phyloP scores from a whole-genome alignment of 2,888 invertebrate species.

The Amphipyra berbera region DNA sequence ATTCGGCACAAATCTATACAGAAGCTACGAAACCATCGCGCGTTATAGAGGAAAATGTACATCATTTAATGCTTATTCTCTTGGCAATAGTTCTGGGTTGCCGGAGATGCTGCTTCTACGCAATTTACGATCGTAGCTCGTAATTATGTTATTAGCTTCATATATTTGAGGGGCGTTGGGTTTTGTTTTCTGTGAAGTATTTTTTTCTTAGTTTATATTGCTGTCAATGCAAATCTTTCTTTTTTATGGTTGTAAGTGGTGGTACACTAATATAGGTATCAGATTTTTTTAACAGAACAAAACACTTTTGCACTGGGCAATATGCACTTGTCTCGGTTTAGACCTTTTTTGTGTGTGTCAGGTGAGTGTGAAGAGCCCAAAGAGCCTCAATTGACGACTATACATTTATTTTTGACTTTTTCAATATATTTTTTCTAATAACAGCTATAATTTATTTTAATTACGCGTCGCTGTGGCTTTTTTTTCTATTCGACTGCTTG shows the following conservation, averaged over 20 bases:
- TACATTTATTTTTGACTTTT: too few species aligned
- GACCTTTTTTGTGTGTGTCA: too few species aligned
- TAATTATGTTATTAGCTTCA: slow-evolving; percentile 48
- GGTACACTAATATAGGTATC: too few species aligned
- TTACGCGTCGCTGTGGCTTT: too few species aligned
- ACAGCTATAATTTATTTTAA: too few species aligned
- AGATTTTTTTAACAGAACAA: too few species aligned
- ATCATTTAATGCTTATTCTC: slow-evolving; percentile 38
- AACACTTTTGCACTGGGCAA: too few species aligned
- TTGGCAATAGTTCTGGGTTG: slow-evolving; percentile 35
- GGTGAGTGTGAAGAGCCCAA: too few species aligned
- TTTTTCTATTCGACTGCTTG: too few species aligned
- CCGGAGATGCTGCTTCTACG: slow-evolving; percentile 8
- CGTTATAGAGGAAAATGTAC: slow-evolving; percentile 22
- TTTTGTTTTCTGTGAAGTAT: neutral
- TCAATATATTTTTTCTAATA: too few species aligned
- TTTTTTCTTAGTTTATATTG: neutral
- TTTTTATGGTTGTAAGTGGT: neutral
- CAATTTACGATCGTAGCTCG: slow-evolving; percentile 44
- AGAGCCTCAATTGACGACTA: too few species aligned
- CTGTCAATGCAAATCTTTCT: neutral
- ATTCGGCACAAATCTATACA: slow-evolving; percentile 33
- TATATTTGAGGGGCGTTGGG: slow-evolving; percentile 11
- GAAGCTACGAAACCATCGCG: slow-evolving; percentile 27
- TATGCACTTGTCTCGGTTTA: too few species aligned